phyloP scores from a whole-genome alignment of 2,888 invertebrate genomes.

The Papilio gigon region DNA sequence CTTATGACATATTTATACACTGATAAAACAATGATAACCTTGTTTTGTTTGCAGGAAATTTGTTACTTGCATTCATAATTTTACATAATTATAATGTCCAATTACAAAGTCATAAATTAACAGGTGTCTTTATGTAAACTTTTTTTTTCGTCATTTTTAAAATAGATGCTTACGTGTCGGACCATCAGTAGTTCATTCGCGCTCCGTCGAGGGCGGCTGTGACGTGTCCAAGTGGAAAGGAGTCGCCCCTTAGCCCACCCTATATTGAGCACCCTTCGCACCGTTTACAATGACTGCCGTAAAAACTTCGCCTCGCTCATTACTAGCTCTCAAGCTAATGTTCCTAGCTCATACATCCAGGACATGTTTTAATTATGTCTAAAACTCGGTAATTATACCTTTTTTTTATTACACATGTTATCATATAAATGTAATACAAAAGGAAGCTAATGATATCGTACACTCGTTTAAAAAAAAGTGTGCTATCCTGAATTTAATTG shows the following conservation, averaged over 20 bases:
- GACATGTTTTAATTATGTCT: not conserved
- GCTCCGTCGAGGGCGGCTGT: conserved; percentile 58
- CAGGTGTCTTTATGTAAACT: not conserved
- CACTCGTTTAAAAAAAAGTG: not conserved
- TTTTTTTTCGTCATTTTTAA: conserved; percentile 19
- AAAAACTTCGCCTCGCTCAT: conserved; percentile 21
- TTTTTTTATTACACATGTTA: not conserved
- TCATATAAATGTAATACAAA: not conserved
- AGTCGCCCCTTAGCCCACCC: conserved; percentile 56
- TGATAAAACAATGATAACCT: not conserved
- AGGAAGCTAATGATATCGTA: not conserved
- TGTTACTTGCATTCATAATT: not conserved
- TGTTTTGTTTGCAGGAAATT: not conserved
- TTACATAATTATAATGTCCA: too few relatives aligned
- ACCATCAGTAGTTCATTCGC: conserved; percentile 44
- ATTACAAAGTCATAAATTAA: not conserved
- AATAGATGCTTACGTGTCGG: conserved; percentile 29
- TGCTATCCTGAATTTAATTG: not conserved
- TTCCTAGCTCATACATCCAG: not conserved
- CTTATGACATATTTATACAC: not conserved
- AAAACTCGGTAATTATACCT: not conserved
- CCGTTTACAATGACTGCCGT: conserved; percentile 37
- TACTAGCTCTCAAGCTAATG: conserved; percentile 11
- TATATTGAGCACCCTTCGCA: conserved; percentile 62
- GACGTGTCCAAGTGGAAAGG: conserved; percentile 73